Evolutionary conservation across 2,797 vertebrate species (phyloP), one percentile per base, ranked within the genome.

Genomic region (Tragopan temminckii): DNA sequence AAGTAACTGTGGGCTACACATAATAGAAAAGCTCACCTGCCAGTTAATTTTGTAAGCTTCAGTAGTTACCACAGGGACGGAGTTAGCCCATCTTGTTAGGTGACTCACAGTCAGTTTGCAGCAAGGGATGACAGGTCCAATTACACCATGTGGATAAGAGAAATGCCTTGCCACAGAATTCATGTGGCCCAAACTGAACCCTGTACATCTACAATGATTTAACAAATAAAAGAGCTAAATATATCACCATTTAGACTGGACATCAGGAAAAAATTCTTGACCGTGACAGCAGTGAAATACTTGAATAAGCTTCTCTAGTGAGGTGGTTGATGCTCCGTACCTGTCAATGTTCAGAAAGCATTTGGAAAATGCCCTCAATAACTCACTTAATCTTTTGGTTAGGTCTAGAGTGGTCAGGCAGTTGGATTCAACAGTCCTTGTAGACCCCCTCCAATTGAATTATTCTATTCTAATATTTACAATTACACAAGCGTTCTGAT

Each of bases 181-280:
- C 58, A 36, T 25, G 10, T 29, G 8, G 48, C 36, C 50, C 48
- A 71, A 33, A n/a, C 8, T 62, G 31, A 90, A 70, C 18, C 4
- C 36, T 36, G 24, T 13, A 50, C 50, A 57, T 68, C 67, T 58
- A n/a, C 40, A 85, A 82, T 1, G 31, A 52, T n/a, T 78, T 74
- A 94, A 77, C 42, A 18, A 93, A 88, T 80, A 43, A 76, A 86
- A 35, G 13, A 61, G n/a, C 10, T 90, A 89, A 80, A 78, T 35
- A 66, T 52, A 52, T 52, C 50, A 29, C 50, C 27, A 6, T 10
- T 52, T 29, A 29, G 50, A 52, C 9, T 29, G 27, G 15, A 29
- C 27, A 29, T 17, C 27, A 52, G 27, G 27, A 52, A 52, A 52
- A 52, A 17, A 52, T 52, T 52, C 27, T 53, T 53, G 29, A 53